Evolutionary conservation across 92 coral and sea anemone genomes (phyloP), one percentile per base, ranked within the genome.

Genomic region (Bergia sp.): DNA sequence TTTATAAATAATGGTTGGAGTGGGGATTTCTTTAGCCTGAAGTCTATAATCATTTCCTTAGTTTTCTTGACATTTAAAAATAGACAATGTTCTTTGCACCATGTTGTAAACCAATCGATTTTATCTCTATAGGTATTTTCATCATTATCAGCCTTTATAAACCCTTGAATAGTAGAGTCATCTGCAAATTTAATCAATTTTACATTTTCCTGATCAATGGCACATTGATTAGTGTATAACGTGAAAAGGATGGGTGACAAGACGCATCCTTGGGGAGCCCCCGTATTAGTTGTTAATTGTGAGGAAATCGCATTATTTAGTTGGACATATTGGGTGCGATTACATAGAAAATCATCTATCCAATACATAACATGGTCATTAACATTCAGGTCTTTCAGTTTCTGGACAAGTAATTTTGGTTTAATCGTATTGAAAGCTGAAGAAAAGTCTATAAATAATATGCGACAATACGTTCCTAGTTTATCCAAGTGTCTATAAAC

Each of bases 1-100:
- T 79, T 7, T 8, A 79, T 39, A 37, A 37, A 8, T 41, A 79
- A 2, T 29, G 58, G 83, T 2, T 20, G 12, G 12, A 20, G 45
- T 13, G 74, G 39, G 37, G 0, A 3, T 44, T 23, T 82, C 69
- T 82, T 44, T 10, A 50, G 16, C 47, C 84, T 50, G 23, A 37
- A 42, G n/a, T 80, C 84, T 6, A 80, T 80, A 80, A 42, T 82
- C 43, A 82, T 82, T 82, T 82, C 86, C 36, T 82, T 82, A 16
- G 86, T 82, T 41, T 82, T 82, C 23, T 39, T 39, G 13, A 82
- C 73, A 57, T 82, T 53, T 57, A 53, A 57, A n/a, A 82, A 6
- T 3, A 82, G 86, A 5, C 41, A 23, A 69, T 82, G 40, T 55
- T 44, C 69, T 15, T 57, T 8, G 15, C 86, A 82, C 37, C 69